Base-by-base conservation (phyloP, 1,140 invertebrate genomes). In the Pantala flavescens region DNA sequence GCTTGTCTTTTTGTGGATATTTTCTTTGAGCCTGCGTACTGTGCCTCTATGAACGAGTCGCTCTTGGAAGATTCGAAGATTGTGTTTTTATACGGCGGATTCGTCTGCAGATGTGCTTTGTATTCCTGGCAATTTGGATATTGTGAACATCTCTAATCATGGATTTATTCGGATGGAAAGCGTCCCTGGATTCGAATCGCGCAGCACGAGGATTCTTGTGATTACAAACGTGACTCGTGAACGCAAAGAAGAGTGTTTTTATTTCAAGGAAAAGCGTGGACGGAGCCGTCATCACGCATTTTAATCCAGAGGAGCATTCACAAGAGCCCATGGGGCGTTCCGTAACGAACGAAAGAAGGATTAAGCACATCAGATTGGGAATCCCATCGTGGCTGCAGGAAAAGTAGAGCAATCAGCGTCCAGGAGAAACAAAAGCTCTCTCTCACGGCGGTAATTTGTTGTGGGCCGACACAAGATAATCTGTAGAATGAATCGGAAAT, bases 401-500 rank as follows among this genome's bases (percentile, higher is more conserved):
- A 36, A 36, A 5, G 28, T 36, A 36, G 28, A 36, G 28, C 28
- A 36, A 9, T 36, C 28, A 36, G 28, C 28, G 28, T 36, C 28
- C 3, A 36, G 9, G 28, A 36, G 9, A 36, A 36, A 36, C 28
- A 36, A 36, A 36, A 5, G 28, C 28, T 36, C 28, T 5, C 28
- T 36, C 28, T 36, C 28, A 36, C 9, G 28, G 28, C 28, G 28
- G 49, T 63, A 63, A 63, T 63, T 63, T 63, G 49, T 63, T 63
- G 49, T 63, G 49, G 16, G 16, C 49, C 49, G n/a, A 63, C 49
- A 63, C n/a, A 63, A 63, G 49, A 63, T 63, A 7, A 63, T 63
- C 49, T 63, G 28, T 36, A 63, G 49, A 63, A 63, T 63, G 49
- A 63, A 63, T 63, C 12, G 49, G 49, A 63, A 63, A 63, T 63